Evolutionary conservation across 92 coral and sea anemone species (phyloP).

Genomic region (Phenganax stokvisi): DNA sequence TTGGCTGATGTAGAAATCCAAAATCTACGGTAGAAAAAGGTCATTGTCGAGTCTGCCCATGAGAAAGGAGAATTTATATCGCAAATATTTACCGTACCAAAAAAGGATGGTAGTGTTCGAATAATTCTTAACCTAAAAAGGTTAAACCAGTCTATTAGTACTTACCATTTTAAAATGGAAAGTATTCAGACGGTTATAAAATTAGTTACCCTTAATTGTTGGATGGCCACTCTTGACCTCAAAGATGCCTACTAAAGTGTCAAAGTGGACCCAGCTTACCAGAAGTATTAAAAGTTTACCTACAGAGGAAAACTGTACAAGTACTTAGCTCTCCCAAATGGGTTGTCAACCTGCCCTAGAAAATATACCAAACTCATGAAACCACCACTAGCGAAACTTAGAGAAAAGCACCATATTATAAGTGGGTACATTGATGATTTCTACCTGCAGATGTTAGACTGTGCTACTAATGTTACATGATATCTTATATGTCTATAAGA

Average conservation of each 20-base stretch:
- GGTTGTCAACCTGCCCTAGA: constrained; percentile 13
- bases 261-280: constrained; percentile 2
- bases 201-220: constrained; percentile 47
- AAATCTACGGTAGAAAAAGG: constrained; percentile 10
- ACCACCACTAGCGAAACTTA: constrained; percentile 4
- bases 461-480: no score
- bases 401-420: constrained; percentile 19
- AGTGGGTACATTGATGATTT: constrained; percentile 19
- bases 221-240: constrained; percentile 51
- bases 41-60: constrained; percentile 37
- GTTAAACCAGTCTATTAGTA: constrained; percentile 47
- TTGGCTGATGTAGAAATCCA: constrained; percentile 29
- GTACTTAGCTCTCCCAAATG: constrained; percentile 42
- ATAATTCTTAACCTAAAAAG: constrained; percentile 48
- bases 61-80: constrained; percentile 51
- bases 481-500: no score
- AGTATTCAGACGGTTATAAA: constrained; percentile 44
- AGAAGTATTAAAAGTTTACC: constrained; percentile 34
- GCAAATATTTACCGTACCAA: constrained; percentile 55
- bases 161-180: constrained; percentile 58
- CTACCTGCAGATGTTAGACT: no score
- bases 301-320: constrained; percentile 36
- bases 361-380: constrained; percentile 13
- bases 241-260: constrained; percentile 42
- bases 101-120: constrained; percentile 48